These are phyloP conservation scores for Amphiprion ocellaris DNA, from an alignment of 2,113 vertebrate species.

Conservation along the genomic window DNA sequence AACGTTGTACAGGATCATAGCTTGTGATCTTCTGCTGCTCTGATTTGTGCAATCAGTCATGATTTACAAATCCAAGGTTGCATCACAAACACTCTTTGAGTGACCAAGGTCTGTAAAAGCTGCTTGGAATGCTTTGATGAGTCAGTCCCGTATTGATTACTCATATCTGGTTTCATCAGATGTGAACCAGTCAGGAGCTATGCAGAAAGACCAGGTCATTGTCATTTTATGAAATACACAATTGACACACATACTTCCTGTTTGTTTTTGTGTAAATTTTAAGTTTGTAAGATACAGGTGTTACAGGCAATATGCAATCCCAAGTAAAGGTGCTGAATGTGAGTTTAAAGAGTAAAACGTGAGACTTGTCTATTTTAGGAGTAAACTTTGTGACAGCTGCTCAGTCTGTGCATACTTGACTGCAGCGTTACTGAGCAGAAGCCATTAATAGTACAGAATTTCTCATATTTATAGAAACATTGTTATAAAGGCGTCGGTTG, in stretches of 20 bases:
- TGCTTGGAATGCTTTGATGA: conserved; percentile 25
- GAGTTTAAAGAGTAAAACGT: conserved; percentile 9
- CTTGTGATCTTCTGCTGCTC: neutral
- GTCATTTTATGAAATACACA: conserved; percentile 8
- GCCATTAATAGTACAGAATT: conserved; percentile 31
- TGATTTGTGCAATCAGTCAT: neutral
- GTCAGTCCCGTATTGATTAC: conserved; percentile 35
- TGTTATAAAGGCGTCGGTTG: neutral
- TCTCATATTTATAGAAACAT: conserved; percentile 25
- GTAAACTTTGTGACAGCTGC: conserved; percentile 15
- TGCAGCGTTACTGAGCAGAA: conserved; percentile 5
- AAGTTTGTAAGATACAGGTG: neutral
- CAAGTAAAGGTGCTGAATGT: conserved; percentile 8
- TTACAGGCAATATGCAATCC: neutral
- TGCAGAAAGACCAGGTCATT: neutral
- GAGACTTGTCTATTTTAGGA: conserved; percentile 1
- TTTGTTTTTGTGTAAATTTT: conserved; percentile 5
- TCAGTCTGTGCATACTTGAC: neutral
- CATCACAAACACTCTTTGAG: neutral
- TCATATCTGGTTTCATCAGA: conserved; percentile 36
- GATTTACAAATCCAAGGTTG: neutral
- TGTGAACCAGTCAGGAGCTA: neutral
- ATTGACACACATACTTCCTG: neutral
- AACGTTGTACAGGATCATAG: neutral
- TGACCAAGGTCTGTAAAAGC: conserved; percentile 2